Conservation (phyloP, 2,888 invertebrate genomes). For the Acronicta aceris region DNA sequence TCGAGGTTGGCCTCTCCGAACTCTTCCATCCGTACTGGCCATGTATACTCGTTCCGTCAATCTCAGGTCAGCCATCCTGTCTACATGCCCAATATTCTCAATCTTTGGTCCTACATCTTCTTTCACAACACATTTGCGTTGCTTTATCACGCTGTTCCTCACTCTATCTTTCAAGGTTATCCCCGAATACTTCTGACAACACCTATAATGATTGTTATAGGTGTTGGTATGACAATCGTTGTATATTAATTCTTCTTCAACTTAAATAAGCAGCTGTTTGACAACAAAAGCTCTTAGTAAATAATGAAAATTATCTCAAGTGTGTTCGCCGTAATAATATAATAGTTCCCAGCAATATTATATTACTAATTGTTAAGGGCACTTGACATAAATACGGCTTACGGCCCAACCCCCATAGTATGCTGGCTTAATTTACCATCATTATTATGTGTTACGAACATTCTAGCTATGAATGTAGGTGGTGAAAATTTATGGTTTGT, state of each 20-base stretch:
- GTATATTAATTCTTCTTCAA: background rate
- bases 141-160: too few species aligned
- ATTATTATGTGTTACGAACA: slow-evolving; percentile 25
- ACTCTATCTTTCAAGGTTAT: too few species aligned
- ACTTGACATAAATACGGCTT: slow-evolving; percentile 53
- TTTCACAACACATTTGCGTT: too few species aligned
- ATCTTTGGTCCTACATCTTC: too few species aligned
- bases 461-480: slow-evolving; percentile 9
- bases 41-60: too few species aligned
- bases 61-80: too few species aligned
- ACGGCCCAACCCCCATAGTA: slow-evolving; percentile 31
- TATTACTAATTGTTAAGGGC: slow-evolving; percentile 54
- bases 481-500: slow-evolving; percentile 37
- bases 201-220: too few species aligned
- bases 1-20: too few species aligned
- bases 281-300: slow-evolving; percentile 10
- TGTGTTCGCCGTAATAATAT: slow-evolving; percentile 11
- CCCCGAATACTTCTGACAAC: too few species aligned
- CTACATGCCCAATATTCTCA: too few species aligned
- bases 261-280: background rate
- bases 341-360: slow-evolving; percentile 44
- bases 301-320: slow-evolving; percentile 31
- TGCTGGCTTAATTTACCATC: slow-evolving; percentile 49
- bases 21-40: too few species aligned
- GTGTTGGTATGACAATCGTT: too few species aligned